Conservation (phyloP, 1,140 invertebrate genomes). For the Branchinecta lindahli region DNA sequence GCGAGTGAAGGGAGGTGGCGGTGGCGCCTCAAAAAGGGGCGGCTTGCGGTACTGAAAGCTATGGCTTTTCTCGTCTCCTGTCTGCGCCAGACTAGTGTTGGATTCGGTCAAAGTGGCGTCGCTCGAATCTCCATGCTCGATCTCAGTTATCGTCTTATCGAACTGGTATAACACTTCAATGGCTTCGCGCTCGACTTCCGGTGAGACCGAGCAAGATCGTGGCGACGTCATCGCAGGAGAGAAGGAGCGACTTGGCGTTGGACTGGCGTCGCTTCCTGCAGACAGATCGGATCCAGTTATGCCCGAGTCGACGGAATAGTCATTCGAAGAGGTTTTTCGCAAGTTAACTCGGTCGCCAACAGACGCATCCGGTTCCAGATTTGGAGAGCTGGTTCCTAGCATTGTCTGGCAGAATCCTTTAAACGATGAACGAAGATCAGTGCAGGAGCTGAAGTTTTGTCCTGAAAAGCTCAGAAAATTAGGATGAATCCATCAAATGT, state of each 20-base stretch:
- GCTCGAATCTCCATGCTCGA: background rate
- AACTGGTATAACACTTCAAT: background rate
- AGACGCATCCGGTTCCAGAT: background rate
- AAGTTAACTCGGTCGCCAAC: background rate
- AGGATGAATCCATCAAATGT: too few relatives aligned
- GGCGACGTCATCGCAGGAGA: background rate
- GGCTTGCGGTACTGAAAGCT: background rate
- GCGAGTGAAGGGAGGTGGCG: background rate
- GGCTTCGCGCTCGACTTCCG: background rate
- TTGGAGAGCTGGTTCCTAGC: background rate
- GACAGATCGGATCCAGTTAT: background rate
- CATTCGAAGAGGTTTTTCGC: background rate
- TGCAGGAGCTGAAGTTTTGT: background rate
- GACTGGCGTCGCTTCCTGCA: background rate
- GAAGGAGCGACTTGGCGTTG: background rate
- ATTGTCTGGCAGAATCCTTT: background rate
- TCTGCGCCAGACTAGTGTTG: background rate
- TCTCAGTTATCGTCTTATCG: background rate
- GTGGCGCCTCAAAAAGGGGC: background rate
- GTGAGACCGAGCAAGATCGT: background rate
- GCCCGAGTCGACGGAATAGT: background rate
- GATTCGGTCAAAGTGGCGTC: background rate
- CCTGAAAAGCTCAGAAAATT: background rate
- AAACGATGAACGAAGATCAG: background rate
- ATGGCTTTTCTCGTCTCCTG: background rate